Base-by-base conservation (phyloP, 1,140 invertebrate species). In the Hirudo medicinalis region DNA sequence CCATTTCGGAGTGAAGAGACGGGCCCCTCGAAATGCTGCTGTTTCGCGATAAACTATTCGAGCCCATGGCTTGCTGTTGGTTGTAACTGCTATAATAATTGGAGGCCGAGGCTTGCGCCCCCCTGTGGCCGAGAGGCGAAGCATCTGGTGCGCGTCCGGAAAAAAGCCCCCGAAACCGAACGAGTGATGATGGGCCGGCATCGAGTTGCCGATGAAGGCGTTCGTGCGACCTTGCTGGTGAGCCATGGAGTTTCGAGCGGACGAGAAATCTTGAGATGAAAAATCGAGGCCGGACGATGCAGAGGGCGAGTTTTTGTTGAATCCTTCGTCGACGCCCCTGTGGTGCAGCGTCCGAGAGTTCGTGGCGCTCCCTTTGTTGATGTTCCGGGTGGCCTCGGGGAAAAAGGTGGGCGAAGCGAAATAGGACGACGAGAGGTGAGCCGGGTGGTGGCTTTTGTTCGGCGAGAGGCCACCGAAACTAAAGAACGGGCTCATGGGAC, bases 271-370 rank as follows among this genome's bases (percentile, higher is more conserved):
- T 3, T 63, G 57, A 25, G 29, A 63, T 1, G 22, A 32, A 32
- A 22, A 63, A 32, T 22, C 22, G 22, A 63, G 22, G 11, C 57
- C 57, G 19, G 57, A 63, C 22, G 57, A 63, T 13, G 57, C 22
- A n/a, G 57, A 63, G 1, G 57, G 29, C 29, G 57, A 63, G 57
- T n/a, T 63, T 22, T 63, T 63, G 57, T 63, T 63, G 57, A 25
- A 63, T 32, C 22, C 57, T 63, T 63, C 57, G 8, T 63, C 57
- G 22, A 32, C 22, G 19, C 19, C 19, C 29, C 57, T 63, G 57
- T 63, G 57, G 2, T 63, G 57, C 57, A 63, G 19, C 22, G 57
- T 63, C 29, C 29, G 22, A 25, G 57, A 15, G 22, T 25, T 63
- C 13, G 22, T 63, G 0, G 57, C 11, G 15, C 11, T n/a, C 1